Evolutionary conservation across 1,140 invertebrate species (phyloP).

Genomic region (Plodia interpunctella): DNA sequence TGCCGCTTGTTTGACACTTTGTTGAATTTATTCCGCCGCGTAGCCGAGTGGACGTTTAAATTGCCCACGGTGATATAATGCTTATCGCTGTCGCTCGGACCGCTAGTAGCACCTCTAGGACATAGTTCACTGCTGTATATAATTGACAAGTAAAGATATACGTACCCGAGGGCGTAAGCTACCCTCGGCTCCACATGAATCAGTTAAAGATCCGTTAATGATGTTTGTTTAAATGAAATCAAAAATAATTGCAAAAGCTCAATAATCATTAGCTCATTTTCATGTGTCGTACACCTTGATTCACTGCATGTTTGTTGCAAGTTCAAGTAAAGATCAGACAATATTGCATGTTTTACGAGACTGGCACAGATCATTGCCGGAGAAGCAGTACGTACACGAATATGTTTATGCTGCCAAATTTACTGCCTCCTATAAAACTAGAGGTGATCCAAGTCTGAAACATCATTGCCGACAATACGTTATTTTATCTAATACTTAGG

Average conservation of each 20-base stretch:
- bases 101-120: too few relatives aligned
- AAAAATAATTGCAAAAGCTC: too few relatives aligned
- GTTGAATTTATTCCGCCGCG: slow-evolving; percentile 33
- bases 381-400: background rate
- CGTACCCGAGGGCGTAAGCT: too few relatives aligned
- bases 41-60: slow-evolving; percentile 32
- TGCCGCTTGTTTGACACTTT: slow-evolving; percentile 39
- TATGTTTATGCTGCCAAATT: background rate
- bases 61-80: slow-evolving; percentile 28
- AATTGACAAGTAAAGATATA: too few relatives aligned
- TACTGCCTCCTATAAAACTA: background rate
- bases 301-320: too few relatives aligned
- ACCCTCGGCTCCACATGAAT: too few relatives aligned
- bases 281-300: too few relatives aligned
- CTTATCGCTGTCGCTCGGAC: slow-evolving; percentile 13
- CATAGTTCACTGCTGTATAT: too few relatives aligned
- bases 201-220: too few relatives aligned
- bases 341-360: background rate
- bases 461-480: background rate
- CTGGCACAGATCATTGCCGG: background rate
- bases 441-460: background rate
- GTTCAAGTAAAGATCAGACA: background rate
- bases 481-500: background rate
- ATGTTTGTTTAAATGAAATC: too few relatives aligned
- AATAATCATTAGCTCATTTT: too few relatives aligned